A percentile compares a stretch with the other conserved stretches of the same genome.
Conservation (phyloP, 2,113 vertebrate genomes). For the Micronisus gabar region DNA sequence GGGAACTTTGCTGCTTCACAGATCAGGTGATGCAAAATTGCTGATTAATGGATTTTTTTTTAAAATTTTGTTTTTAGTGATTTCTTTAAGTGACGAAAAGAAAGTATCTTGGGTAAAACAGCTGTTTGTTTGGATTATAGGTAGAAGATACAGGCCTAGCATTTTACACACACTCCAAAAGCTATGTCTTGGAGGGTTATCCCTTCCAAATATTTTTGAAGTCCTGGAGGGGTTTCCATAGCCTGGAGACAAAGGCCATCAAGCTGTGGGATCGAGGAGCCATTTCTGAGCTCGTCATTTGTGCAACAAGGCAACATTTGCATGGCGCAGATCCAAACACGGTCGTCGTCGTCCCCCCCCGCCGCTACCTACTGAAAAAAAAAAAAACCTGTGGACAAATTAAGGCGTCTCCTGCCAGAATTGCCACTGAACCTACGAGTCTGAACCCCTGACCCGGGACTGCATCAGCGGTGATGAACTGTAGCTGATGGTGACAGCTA, state of each 20-base stretch:
- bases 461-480: accelerated
- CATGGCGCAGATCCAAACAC: accelerated
- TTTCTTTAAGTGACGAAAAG: not conserved
- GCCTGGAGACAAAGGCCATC: not conserved
- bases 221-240: not conserved
- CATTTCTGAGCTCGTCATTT: not conserved
- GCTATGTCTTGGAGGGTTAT: not conserved
- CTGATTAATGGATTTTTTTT: too few species aligned
- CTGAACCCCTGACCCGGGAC: accelerated
- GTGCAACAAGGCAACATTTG: not conserved
- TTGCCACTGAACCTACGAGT: accelerated
- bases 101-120: not conserved
- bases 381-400: not conserved
- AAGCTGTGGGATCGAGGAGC: not conserved
- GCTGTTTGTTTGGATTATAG: not conserved
- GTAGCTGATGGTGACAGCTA: not conserved
- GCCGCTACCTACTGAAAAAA: accelerated
- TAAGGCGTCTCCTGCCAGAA: not conserved
- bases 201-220: not conserved
- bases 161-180: not conserved
- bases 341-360: too few species aligned
- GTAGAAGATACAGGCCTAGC: not conserved
- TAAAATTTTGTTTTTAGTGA: not conserved
- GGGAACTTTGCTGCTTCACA: not conserved
- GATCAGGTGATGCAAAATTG: not conserved